Conservation (phyloP, 2,888 invertebrate genomes). For the Sinotaia quadrata region DNA sequence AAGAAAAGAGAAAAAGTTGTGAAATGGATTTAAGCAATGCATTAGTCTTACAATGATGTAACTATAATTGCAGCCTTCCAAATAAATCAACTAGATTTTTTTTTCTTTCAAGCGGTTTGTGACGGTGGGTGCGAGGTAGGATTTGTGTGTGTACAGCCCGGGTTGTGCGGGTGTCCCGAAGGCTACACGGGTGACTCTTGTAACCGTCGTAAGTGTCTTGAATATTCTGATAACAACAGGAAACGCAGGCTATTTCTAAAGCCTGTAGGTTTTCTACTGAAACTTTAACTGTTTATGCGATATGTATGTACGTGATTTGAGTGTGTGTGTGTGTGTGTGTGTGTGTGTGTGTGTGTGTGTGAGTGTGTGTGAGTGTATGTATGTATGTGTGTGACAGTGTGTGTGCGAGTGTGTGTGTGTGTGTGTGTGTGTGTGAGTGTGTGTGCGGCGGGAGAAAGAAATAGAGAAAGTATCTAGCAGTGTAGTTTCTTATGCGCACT, state of each 20-base stretch:
- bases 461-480: too few relatives aligned
- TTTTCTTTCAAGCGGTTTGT: constrained; percentile 43
- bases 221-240: not conserved
- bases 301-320: too few relatives aligned
- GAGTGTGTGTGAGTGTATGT: constrained; percentile 1
- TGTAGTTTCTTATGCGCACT: too few relatives aligned
- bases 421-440: not conserved
- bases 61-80: too few relatives aligned
- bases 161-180: constrained; percentile 36
- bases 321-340: not conserved
- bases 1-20: too few relatives aligned
- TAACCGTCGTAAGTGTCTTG: constrained; percentile 38
- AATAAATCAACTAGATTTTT: too few relatives aligned
- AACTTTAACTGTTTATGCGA: too few relatives aligned
- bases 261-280: too few relatives aligned
- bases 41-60: too few relatives aligned
- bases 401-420: not conserved
- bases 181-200: constrained; percentile 38
- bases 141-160: constrained; percentile 35
- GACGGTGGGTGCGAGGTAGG: constrained; percentile 34
- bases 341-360: not conserved
- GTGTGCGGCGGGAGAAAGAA: too few relatives aligned
- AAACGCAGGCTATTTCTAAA: too few relatives aligned
- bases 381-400: not conserved
- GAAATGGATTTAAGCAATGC: too few relatives aligned